phyloP scores from a whole-genome alignment of 1,140 invertebrate species.

The Heliconius himera region DNA sequence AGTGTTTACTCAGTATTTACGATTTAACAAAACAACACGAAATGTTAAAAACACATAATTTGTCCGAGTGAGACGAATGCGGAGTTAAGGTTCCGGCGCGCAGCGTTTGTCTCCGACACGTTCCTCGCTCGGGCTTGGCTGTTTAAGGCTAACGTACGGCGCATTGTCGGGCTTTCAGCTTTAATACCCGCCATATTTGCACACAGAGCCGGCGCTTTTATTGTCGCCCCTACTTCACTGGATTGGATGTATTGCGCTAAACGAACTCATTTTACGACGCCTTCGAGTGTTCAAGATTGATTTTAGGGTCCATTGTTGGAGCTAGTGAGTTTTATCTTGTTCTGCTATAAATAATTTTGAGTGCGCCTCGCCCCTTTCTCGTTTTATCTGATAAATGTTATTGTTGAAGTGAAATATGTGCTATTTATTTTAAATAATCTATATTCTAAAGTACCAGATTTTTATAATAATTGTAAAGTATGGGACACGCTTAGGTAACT shows the following conservation, averaged over 20 bases:
- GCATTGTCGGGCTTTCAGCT: conserved; percentile 75
- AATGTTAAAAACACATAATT: conserved; percentile 82
- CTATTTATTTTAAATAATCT: background rate
- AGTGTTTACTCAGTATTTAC: conserved; percentile 80
- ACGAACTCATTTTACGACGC: conserved; percentile 63
- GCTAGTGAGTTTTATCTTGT: conserved; percentile 24
- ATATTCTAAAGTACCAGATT: background rate
- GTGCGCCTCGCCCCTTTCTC: background rate
- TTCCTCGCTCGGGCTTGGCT: conserved; percentile 62
- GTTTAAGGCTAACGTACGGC: conserved; percentile 70
- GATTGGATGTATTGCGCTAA: conserved; percentile 46
- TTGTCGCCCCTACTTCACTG: conserved; percentile 55
- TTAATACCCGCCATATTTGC: conserved; percentile 70
- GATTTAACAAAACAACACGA: conserved; percentile 81
- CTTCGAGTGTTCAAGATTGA: conserved; percentile 60
- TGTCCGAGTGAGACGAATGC: conserved; percentile 78
- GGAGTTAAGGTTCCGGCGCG: conserved; percentile 71
- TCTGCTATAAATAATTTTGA: background rate
- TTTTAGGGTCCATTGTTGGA: conserved; percentile 51
- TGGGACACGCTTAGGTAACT: background rate
- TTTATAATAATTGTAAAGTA: background rate
- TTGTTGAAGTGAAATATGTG: background rate
- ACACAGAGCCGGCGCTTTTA: conserved; percentile 64
- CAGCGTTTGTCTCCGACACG: conserved; percentile 77
- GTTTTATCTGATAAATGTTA: conserved; percentile 9